phyloP scores from a whole-genome alignment of 64 coral and sea anemone species.

The Actinia equina region DNA sequence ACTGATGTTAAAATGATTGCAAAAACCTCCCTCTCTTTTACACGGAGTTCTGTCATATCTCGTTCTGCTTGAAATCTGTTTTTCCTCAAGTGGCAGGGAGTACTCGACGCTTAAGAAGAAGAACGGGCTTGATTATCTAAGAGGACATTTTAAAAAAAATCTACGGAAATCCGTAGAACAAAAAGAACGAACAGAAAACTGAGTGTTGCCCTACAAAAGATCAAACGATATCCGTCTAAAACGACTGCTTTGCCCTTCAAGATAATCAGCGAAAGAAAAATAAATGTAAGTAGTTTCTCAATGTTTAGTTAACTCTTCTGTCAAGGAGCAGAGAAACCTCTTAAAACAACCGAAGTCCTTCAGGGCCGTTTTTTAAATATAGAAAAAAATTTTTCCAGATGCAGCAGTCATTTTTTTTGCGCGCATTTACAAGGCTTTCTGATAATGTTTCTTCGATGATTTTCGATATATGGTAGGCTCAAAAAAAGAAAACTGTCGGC shows the following conservation, averaged over 20 bases:
- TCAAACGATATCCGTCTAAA: conserved; percentile 12
- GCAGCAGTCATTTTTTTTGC: background rate
- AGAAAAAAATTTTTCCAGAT: background rate
- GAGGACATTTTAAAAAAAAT: background rate
- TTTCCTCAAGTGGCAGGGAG: background rate
- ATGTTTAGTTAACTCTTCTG: background rate
- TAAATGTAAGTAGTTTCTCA: background rate
- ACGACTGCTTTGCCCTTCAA: background rate
- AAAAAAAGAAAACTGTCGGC: background rate
- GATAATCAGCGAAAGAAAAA: conserved; percentile 9
- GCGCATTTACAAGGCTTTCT: background rate
- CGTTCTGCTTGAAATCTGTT: background rate
- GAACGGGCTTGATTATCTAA: background rate
- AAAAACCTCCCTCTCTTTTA: background rate
- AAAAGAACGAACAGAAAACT: background rate
- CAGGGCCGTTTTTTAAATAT: background rate
- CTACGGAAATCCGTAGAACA: background rate
- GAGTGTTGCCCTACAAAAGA: background rate
- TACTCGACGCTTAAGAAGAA: background rate
- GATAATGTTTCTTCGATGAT: background rate
- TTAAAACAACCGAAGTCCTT: background rate
- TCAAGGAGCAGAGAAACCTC: background rate
- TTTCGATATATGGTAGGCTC: background rate
- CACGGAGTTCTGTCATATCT: background rate
- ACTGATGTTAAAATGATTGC: conserved; percentile 4